Evolutionary conservation across 2,888 invertebrate genomes (phyloP).

Genomic region (Dione vanillae): DNA sequence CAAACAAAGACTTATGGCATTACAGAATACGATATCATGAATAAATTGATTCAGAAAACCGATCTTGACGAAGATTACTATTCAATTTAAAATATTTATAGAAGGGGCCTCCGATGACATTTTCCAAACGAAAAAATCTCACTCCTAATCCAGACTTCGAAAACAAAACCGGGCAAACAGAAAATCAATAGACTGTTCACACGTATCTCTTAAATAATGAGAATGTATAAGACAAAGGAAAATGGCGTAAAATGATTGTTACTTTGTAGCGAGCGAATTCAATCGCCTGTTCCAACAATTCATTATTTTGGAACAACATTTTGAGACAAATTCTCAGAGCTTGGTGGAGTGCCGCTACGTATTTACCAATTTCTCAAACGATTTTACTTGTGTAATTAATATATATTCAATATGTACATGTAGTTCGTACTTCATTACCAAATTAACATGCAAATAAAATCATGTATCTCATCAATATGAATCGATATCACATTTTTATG

Average conservation of each 20-base stretch:
- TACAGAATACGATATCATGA: slow-evolving; percentile 20
- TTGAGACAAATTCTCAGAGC: slow-evolving; percentile 15
- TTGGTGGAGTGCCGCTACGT: slow-evolving; percentile 6
- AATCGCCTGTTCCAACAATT: slow-evolving; percentile 41
- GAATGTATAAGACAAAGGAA: slow-evolving; percentile 33
- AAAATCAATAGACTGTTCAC: slow-evolving; percentile 64
- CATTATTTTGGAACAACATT: slow-evolving; percentile 38
- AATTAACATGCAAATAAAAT: no score
- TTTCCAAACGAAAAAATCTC: slow-evolving; percentile 15
- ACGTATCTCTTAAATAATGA: slow-evolving; percentile 55
- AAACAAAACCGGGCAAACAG: slow-evolving; percentile 60
- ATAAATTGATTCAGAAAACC: slow-evolving; percentile 30
- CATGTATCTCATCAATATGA: no score
- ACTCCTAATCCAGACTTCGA: slow-evolving; percentile 32
- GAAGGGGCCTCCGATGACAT: slow-evolving; percentile 9
- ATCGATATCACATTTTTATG: no score
- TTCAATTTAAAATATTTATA: slow-evolving; percentile 35
- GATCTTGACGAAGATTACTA: slow-evolving; percentile 24
- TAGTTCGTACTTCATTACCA: no score
- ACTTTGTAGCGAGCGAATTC: slow-evolving; percentile 40
- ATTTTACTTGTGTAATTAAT: slow-evolving; percentile 24
- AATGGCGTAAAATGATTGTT: slow-evolving; percentile 43
- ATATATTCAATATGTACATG: no score
- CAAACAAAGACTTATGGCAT: slow-evolving; percentile 17
- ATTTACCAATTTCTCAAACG: slow-evolving; percentile 25